Evolutionary conservation across 2,888 invertebrate genomes (phyloP), one percentile per base, ranked within the genome.

Genomic region (Julus scanicus): DNA sequence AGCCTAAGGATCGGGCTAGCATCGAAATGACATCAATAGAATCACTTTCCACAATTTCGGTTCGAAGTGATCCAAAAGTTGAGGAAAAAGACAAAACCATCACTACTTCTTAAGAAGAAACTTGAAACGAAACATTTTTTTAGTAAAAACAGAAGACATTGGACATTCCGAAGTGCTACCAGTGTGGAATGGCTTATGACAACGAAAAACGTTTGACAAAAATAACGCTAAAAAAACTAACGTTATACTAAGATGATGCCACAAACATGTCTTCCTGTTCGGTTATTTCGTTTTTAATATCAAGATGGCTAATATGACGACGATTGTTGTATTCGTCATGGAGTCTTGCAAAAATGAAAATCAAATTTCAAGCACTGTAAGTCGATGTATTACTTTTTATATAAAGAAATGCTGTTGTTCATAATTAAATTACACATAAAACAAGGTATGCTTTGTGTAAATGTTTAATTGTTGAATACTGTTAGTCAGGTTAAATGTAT

Each of bases 241-340:
- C 80, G 80, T 71, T 71, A 29, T 11, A 71, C 9, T 29, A 29
- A 71, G n/a, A 9, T 29, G 80, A 80, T 80, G 80, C 80, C 80
- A 37, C 80, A 80, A 80, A 80, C 80, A 80, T 80, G 80, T 80
- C 80, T 80, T 80, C 80, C 80, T 80, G 80, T 80, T 80, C 80
- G 80, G 80, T 80, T 80, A 11, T 80, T 80, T 80, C 80, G 13
- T 80, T 80, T 80, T 80, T 80, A 80, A 80, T 80, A 80, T 80
- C 80, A 37, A 29, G 80, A 17, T 17, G 53, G 17, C 53, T 53
- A 53, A 53, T 13, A 53, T 15, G 80, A 80, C 63, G 9, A 13
- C 80, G 9, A 80, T 15, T 29, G 29, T 80, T 29, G 29, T 29
- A 15, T 80, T 80, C 80, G 37, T 37, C 80, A 11, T 37, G 37